Conservation (phyloP, 2,797 vertebrate genomes). For the Sphaeramia orbicularis region DNA sequence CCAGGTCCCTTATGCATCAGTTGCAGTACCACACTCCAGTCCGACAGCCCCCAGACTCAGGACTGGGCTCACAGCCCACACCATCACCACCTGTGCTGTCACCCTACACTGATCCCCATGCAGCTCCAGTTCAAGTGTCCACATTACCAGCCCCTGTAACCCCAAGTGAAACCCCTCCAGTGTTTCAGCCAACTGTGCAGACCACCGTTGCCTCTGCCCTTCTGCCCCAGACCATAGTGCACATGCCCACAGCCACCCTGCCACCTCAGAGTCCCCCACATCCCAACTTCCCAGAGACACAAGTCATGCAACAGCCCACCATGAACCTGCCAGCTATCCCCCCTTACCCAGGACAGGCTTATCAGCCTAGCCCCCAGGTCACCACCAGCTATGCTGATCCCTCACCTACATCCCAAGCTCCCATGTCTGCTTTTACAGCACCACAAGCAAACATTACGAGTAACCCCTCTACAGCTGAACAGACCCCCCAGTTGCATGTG, state of each 20-base stretch:
- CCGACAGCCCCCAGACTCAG: no score
- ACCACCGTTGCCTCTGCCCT: no score
- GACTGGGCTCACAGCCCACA: not conserved
- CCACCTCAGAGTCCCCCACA: no score
- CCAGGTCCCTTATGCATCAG: not conserved
- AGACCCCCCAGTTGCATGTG: conserved; percentile 15
- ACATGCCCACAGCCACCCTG: no score
- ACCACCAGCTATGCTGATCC: not conserved
- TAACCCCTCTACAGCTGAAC: not conserved
- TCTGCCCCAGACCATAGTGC: no score
- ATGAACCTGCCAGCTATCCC: conserved; percentile 2
- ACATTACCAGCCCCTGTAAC: no score
- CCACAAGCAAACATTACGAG: conserved; percentile 6
- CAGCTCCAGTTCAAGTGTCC: no score
- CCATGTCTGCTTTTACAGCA: not conserved
- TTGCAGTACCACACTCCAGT: not conserved
- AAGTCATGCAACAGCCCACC: not conserved
- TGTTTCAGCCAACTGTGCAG: no score
- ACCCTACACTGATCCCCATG: not conserved
- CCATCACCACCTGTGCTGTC: not conserved
- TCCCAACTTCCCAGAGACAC: no score
- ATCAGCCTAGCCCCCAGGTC: conserved; percentile 8
- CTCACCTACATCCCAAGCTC: not conserved
- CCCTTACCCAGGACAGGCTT: not conserved
- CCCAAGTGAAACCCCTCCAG: no score